These are phyloP conservation scores for Napeogenes inachia DNA, from an alignment of 2,888 invertebrate genomes.

Conservation along the genomic window DNA sequence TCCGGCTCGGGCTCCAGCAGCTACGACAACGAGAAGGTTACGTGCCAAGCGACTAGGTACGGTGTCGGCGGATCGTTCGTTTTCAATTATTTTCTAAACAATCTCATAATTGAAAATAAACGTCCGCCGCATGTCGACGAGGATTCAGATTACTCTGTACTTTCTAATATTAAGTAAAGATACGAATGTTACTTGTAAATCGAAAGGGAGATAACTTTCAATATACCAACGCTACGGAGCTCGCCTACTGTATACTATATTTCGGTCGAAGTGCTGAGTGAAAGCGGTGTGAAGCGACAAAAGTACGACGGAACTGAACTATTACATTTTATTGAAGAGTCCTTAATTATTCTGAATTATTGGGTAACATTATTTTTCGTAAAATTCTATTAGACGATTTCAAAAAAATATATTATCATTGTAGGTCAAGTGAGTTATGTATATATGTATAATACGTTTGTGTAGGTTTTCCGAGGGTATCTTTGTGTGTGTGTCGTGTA, in stretches of 20 bases:
- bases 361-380: too few species aligned
- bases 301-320: background rate
- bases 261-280: conserved; percentile 44
- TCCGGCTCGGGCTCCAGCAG: conserved; percentile 61
- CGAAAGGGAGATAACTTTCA: too few species aligned
- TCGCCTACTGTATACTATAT: too few species aligned
- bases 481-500: background rate
- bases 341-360: too few species aligned
- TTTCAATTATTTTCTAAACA: background rate
- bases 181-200: too few species aligned
- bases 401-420: background rate
- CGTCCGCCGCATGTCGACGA: too few species aligned
- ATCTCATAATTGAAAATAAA: conserved; percentile 3
- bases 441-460: background rate
- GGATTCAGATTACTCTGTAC: too few species aligned
- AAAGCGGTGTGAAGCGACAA: conserved; percentile 15
- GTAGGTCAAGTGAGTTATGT: background rate
- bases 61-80: background rate
- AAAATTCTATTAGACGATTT: too few species aligned
- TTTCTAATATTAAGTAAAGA: too few species aligned
- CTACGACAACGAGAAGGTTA: conserved; percentile 57
- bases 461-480: background rate
- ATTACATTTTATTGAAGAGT: background rate
- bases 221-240: too few species aligned
- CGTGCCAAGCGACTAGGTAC: conserved; percentile 65